Conservation (phyloP, 2,888 invertebrate species). For the Drosophila acutilabella region DNA sequence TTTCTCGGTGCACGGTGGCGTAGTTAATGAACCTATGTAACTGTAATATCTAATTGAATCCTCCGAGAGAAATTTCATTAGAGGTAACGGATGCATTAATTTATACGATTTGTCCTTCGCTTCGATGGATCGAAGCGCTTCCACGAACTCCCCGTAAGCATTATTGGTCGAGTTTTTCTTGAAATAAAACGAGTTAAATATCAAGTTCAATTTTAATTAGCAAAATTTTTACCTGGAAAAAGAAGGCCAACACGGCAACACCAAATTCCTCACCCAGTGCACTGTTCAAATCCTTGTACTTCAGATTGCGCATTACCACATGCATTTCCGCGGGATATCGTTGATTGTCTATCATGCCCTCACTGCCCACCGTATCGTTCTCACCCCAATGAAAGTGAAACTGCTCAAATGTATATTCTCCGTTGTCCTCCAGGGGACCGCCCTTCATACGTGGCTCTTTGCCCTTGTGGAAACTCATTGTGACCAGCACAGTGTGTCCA, state of each 20-base stretch:
- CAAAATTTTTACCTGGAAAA: constrained; percentile 7
- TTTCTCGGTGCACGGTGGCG: constrained; percentile 93
- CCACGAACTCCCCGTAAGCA: constrained; percentile 26
- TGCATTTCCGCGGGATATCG: constrained; percentile 59
- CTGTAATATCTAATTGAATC: constrained; percentile 90
- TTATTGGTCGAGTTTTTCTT: background rate
- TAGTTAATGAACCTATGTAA: constrained; percentile 93
- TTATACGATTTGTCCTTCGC: constrained; percentile 84
- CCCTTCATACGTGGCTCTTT: constrained; percentile 6
- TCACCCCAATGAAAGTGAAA: constrained; percentile 92
- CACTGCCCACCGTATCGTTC: constrained; percentile 91
- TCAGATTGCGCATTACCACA: constrained; percentile 15
- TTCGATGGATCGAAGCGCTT: constrained; percentile 83
- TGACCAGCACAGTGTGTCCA: constrained; percentile 23
- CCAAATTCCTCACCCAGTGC: constrained; percentile 8
- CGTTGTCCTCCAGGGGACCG: background rate
- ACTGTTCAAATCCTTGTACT: background rate
- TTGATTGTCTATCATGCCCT: constrained; percentile 84
- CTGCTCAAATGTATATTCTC: constrained; percentile 17
- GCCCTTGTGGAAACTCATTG: constrained; percentile 7
- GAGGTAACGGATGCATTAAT: constrained; percentile 86
- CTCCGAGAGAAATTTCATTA: constrained; percentile 86
- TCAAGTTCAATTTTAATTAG: no score
- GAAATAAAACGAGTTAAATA: no score
- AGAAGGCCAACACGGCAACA: constrained; percentile 11